Evolutionary conservation across 2,888 invertebrate species (phyloP), one percentile per base, ranked within the genome.

Genomic region (Stenchaetothrips biformis): DNA sequence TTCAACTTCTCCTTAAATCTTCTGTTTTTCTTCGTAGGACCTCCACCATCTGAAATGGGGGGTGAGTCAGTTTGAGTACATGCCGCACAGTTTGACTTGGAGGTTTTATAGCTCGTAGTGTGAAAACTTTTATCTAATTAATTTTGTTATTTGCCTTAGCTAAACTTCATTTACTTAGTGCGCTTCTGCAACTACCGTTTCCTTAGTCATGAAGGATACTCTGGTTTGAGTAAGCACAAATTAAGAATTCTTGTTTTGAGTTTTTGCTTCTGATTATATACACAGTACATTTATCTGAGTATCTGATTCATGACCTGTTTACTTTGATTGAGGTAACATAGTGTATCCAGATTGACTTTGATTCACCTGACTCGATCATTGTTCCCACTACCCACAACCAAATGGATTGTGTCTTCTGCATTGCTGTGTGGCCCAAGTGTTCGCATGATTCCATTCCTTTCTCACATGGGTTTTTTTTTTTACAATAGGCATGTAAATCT

Each of bases 41-140:
- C 21, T 74, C 21, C 21, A 74, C 21, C 67, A 74, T 25, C 67
- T 74, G 67, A 74, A 74, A 21, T 74, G 67, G 67, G 67, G 67
- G 67, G 67, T 74, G 67, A 74, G 67, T 74, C 25, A 25, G 21
- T 74, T 25, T 74, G 25, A 37, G 37, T 37, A 37, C 1, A 37
- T 37, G 37, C 37, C 37, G 37, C 37, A 37, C 37, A 37, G 37
- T 37, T 37, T 4, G 37, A 37, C 37, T 37, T 2, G 37, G 37
- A 37, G 37, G 37, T 37, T 37, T 37, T 37, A 37, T 37, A 37
- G 37, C 37, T 37, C 37, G 37, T 37, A 37, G 37, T 37, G 37
- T 37, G 37, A 37, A 1, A 37, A 37, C 37, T 37, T 37, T 37
- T 37, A 37, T 37, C 1, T 2, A 37, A 37, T 37, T 37, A 37